phyloP scores from a whole-genome alignment of 2,113 vertebrate species.

The Acanthochromis polyacanthus region DNA sequence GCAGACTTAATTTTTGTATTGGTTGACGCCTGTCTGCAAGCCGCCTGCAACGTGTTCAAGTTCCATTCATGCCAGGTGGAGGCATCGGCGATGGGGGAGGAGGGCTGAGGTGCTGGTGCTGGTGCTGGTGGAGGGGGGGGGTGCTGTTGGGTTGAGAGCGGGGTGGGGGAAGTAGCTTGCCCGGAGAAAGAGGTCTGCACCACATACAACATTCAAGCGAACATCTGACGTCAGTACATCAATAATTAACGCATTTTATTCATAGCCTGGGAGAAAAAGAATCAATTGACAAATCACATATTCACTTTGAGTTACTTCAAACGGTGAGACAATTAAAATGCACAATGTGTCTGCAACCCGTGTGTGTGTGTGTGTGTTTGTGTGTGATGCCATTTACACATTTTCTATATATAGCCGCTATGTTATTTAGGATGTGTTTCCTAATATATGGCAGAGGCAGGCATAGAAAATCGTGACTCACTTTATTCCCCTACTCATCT shows the following conservation, averaged over 20 bases:
- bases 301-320: constrained; percentile 88
- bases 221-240: constrained; percentile 87
- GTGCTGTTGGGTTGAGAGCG: constrained; percentile 58
- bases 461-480: constrained; percentile 52
- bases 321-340: constrained; percentile 82
- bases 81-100: constrained; percentile 44
- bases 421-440: constrained; percentile 62
- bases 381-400: constrained; percentile 55
- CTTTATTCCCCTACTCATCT: constrained; percentile 23
- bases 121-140: too few species aligned
- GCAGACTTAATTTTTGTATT: constrained; percentile 55
- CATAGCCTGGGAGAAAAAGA: constrained; percentile 86
- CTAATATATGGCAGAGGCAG: constrained; percentile 45
- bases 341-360: constrained; percentile 59
- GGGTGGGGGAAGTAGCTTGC: constrained; percentile 73
- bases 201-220: constrained; percentile 86
- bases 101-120: constrained; percentile 9
- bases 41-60: constrained; percentile 63
- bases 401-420: constrained; percentile 74
- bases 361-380: constrained; percentile 27
- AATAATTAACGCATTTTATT: constrained; percentile 90
- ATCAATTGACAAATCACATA: constrained; percentile 89
- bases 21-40: constrained; percentile 72
- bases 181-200: constrained; percentile 84
- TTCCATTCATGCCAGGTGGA: constrained; percentile 75